Base-by-base conservation (phyloP, 2,888 invertebrate genomes). In the Drosophila borealis region DNA sequence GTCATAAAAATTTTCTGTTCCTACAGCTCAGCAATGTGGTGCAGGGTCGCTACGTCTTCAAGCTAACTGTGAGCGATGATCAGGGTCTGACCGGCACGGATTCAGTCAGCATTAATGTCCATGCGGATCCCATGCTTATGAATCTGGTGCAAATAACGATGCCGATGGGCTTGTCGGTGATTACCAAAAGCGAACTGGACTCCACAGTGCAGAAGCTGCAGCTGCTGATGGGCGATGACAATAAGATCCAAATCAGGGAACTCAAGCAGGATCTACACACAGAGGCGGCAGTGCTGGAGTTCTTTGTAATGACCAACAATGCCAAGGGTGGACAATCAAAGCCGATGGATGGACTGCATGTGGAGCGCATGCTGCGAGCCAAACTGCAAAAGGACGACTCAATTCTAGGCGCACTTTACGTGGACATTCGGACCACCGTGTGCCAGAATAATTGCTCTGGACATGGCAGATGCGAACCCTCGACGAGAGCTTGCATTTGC, bases 381-480 rank as follows among this genome's bases (percentile, higher is more conserved):
- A 96, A 96, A 89, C 92, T 97, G 14, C 93, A 94, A 72, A 94
- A 95, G 63, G 96, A 96, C 90, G 95, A 95, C 4, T 94, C 95
- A 14, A 93, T 96, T 13, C 91, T 97, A 44, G 95, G 93, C 3
- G 90, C 96, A 74, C 95, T 95, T n/a, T 95, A 97, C 37, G 94
- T 95, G 21, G 95, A 94, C 76, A 94, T 98, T 59, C 96, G 97
- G 88, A 97, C 98, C 2, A 94, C 95, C 37, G 94, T 98, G 62
- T 98, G 98, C 90, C 98, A 98, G 89, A 98, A 98, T 93, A 94
- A 96, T 92, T 98, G 98, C 93, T 98, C 98, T 41, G 96, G 96
- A 48, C 98, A 98, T 92, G 98, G 98, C 56, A 94, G 94, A 37
- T 98, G 98, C 93, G 96, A 97, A 91, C 95, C 96, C 89, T 95